These are phyloP conservation scores for Platycheirus rosarum DNA, from an alignment of 2,888 invertebrate genomes.

Conservation along the genomic window DNA sequence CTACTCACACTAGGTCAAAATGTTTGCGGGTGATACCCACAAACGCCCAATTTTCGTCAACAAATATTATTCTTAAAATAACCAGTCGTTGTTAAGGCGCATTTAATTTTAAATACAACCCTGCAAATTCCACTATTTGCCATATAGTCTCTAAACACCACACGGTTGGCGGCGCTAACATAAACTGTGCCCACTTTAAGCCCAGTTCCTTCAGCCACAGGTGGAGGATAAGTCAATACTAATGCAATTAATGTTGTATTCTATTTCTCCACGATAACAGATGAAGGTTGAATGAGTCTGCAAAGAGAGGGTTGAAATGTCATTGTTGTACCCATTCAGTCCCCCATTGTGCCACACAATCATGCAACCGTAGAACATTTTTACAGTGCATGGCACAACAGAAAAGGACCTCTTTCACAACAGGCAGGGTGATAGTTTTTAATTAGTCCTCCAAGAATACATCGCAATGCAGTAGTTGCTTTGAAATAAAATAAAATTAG, in stretches of 20 bases:
- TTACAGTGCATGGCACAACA: not conserved
- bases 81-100: no score
- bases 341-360: slow-evolving; percentile 12
- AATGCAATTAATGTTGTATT: slow-evolving; percentile 58
- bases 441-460: slow-evolving; percentile 62
- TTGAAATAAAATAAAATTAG: slow-evolving; percentile 60
- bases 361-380: not conserved
- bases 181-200: slow-evolving; percentile 54
- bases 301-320: slow-evolving; percentile 1
- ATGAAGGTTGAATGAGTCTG: slow-evolving; percentile 12
- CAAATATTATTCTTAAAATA: no score
- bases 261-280: slow-evolving; percentile 14
- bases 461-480: slow-evolving; percentile 70
- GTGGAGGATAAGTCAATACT: slow-evolving; percentile 65
- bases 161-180: slow-evolving; percentile 44
- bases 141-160: no score
- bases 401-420: slow-evolving; percentile 38
- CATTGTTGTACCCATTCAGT: slow-evolving; percentile 3
- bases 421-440: slow-evolving; percentile 63
- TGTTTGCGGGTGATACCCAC: no score
- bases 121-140: not conserved
- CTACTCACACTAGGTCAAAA: no score
- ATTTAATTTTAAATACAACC: no score
- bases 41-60: no score
- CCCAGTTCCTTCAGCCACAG: slow-evolving; percentile 51